Percentiles rank a stretch among this genome's conserved stretches.
Conservation (phyloP, 1,140 invertebrate species). For the Bombus waltoni region DNA sequence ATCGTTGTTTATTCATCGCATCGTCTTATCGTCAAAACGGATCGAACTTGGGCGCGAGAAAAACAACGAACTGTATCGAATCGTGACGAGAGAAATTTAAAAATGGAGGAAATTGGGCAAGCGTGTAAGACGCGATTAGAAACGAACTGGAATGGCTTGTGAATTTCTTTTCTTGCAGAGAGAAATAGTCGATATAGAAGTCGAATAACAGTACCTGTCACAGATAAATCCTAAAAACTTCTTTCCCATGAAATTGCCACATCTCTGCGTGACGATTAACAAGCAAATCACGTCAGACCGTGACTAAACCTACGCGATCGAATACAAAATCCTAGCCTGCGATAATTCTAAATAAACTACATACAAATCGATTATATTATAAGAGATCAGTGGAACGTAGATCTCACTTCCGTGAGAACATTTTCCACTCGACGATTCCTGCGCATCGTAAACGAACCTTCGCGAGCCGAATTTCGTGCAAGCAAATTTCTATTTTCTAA, state of each 20-base stretch:
- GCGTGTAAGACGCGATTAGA: background rate
- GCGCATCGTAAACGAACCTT: too few relatives aligned
- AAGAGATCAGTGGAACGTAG: background rate
- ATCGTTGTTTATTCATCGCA: too few relatives aligned
- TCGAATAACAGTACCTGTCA: background rate
- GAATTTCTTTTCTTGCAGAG: background rate
- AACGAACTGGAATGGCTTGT: background rate
- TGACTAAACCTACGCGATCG: background rate
- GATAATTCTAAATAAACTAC: background rate
- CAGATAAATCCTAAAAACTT: background rate
- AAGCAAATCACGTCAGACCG: constrained; percentile 11
- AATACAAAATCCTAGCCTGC: background rate
- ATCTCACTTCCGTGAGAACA: background rate
- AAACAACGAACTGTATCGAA: background rate
- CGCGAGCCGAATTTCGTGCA: background rate
- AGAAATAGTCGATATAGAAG: background rate
- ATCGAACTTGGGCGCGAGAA: too few relatives aligned
- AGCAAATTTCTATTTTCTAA: background rate
- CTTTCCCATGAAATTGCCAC: background rate
- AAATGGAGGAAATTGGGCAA: background rate
- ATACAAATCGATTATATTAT: constrained; percentile 3
- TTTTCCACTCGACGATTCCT: background rate
- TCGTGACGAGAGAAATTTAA: background rate
- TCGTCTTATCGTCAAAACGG: too few relatives aligned
- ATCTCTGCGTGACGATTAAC: constrained; percentile 11